Percentiles rank a stretch among this genome's conserved stretches.
phyloP scores from a whole-genome alignment of 2,113 vertebrate genomes.

The Anoplopoma fimbria region DNA sequence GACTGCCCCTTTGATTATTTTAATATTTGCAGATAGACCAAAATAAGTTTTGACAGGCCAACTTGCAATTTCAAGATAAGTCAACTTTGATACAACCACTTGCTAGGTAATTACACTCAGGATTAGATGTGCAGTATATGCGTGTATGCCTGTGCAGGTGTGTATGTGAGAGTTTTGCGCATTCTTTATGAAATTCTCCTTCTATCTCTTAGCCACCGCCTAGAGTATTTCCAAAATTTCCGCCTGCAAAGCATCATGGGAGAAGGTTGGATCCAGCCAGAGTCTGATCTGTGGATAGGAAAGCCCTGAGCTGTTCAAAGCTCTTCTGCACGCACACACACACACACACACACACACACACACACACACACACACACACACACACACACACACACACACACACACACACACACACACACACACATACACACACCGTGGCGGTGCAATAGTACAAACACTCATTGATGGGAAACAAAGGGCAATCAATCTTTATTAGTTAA shows the following conservation, averaged over 20 bases:
- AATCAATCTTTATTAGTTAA: constrained; percentile 75
- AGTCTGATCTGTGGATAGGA: constrained; percentile 78
- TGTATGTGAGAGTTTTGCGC: neutral
- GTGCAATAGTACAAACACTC: constrained; percentile 49
- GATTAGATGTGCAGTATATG: neutral
- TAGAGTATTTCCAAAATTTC: constrained; percentile 85
- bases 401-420: neutral
- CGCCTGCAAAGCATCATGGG: constrained; percentile 84
- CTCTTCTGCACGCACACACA: neutral
- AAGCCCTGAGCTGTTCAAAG: constrained; percentile 62
- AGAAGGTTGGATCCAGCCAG: constrained; percentile 81
- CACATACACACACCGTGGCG: neutral
- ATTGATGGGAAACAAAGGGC: constrained; percentile 57
- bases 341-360: neutral
- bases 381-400: neutral
- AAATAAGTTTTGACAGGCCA: neutral
- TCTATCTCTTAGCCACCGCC: constrained; percentile 65
- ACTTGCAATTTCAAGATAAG: neutral
- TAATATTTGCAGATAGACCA: neutral
- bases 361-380: neutral
- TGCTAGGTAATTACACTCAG: neutral
- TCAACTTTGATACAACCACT: neutral
- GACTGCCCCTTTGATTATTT: neutral
- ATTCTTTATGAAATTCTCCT: neutral
- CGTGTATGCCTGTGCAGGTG: neutral